Conservation (phyloP, 2,797 vertebrate genomes). For the Sebastes steindachneri region DNA sequence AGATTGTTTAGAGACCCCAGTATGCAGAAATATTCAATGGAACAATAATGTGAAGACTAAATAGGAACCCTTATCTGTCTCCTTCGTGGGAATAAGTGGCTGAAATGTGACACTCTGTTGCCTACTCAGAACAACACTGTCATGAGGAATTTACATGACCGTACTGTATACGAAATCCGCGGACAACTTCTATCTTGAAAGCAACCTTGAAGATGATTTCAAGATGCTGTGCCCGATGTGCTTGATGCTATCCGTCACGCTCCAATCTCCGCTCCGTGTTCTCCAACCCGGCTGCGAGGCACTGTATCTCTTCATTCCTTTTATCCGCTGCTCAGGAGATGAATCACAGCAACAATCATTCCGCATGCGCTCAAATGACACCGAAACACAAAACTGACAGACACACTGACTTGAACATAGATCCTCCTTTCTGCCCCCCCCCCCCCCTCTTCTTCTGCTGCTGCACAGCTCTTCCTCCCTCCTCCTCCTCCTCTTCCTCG, state of each 20-base stretch:
- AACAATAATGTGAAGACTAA: not conserved
- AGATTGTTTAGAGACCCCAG: too few species aligned
- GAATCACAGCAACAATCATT: constrained; percentile 66
- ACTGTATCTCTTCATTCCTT: constrained; percentile 62
- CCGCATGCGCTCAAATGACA: constrained; percentile 64
- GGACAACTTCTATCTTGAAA: constrained; percentile 20
- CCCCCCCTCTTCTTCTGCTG: not conserved
- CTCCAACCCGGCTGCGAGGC: constrained; percentile 39
- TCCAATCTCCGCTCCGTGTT: constrained; percentile 46
- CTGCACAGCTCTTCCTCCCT: not conserved
- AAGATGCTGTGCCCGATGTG: constrained; percentile 46
- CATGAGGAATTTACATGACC: constrained; percentile 51
- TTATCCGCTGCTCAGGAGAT: constrained; percentile 67
- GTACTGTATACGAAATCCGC: constrained; percentile 27
- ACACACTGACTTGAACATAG: constrained; percentile 50
- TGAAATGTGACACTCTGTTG: constrained; percentile 46
- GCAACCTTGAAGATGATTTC: constrained; percentile 54
- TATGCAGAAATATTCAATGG: too few species aligned
- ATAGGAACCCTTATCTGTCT: not conserved
- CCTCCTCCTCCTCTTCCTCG: not conserved
- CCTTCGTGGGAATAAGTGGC: constrained; percentile 16
- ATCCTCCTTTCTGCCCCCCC: constrained; percentile 19
- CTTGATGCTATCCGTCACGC: constrained; percentile 62
- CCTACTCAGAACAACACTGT: constrained; percentile 26
- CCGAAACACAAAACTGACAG: constrained; percentile 65